Evolutionary conservation across 2,888 invertebrate genomes (phyloP).

Genomic region (Stenolophus ochropezus): DNA sequence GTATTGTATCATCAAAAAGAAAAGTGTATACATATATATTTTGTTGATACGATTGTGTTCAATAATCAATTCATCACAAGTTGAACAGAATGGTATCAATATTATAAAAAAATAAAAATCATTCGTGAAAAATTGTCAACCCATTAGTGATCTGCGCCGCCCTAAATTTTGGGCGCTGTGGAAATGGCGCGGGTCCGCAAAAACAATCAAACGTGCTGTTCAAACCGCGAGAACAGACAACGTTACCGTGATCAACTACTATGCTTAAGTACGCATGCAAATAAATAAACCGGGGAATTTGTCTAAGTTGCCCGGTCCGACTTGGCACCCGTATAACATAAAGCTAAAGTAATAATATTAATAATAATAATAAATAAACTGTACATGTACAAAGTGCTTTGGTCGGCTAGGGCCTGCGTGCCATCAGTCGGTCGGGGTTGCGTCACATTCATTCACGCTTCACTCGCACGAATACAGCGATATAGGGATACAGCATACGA

Average conservation of each 20-base stretch:
- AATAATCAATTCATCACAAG: background rate
- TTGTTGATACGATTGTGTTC: slow-evolving; percentile 1
- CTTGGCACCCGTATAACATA: slow-evolving; percentile 52
- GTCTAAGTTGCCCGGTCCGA: slow-evolving; percentile 53
- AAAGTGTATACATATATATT: too few species aligned
- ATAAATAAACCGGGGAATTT: slow-evolving; percentile 65
- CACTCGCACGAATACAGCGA: background rate
- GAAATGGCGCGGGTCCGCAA: slow-evolving; percentile 22
- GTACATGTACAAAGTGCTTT: slow-evolving; percentile 70
- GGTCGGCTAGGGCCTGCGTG: slow-evolving; percentile 47
- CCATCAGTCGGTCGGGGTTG: slow-evolving; percentile 63
- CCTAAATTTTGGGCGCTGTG: background rate
- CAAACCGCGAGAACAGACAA: slow-evolving; percentile 44
- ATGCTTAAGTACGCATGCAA: slow-evolving; percentile 67
- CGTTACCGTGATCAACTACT: slow-evolving; percentile 49
- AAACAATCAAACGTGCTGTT: slow-evolving; percentile 40
- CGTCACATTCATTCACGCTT: slow-evolving; percentile 64
- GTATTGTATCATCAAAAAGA: too few species aligned
- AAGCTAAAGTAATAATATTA: slow-evolving; percentile 44
- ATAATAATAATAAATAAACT: slow-evolving; percentile 68
- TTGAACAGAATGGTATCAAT: slow-evolving; percentile 27
- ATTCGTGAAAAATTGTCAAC: slow-evolving; percentile 17
- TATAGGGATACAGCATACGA: background rate
- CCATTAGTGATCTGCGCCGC: background rate
- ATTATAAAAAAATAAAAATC: slow-evolving; percentile 5